A percentile compares a stretch with the other conserved stretches of the same genome.
Conservation (phyloP, 2,113 vertebrate species). For the Vulpes ferrilata region DNA sequence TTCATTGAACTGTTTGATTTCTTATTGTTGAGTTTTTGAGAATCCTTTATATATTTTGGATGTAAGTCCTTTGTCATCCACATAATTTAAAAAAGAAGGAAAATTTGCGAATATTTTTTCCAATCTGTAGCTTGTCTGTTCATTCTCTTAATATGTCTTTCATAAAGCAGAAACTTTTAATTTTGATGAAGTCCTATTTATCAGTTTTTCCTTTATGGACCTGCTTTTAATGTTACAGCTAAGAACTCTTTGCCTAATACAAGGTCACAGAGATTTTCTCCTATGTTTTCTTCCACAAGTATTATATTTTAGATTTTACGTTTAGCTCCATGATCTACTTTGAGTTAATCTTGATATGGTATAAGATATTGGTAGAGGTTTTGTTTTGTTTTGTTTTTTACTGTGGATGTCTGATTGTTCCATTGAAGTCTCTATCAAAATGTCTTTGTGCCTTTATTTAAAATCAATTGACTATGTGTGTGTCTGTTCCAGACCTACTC, state of each 20-base stretch:
- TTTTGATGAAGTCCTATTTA: not conserved
- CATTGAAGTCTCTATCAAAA: not conserved
- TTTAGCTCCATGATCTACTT: not conserved
- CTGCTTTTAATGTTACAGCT: not conserved
- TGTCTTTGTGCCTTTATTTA: not conserved
- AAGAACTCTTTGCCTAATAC: not conserved
- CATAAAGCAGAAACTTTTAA: not conserved
- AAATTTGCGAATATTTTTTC: not conserved
- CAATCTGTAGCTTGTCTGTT: not conserved
- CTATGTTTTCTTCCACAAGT: not conserved
- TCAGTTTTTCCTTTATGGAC: not conserved
- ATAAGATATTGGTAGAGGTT: not conserved
- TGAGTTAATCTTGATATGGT: not conserved
- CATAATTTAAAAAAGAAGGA: not conserved
- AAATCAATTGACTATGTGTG: not conserved
- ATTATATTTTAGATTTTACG: not conserved
- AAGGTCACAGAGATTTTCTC: not conserved
- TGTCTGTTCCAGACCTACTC: not conserved
- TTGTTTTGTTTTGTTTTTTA: not conserved
- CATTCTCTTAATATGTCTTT: not conserved
- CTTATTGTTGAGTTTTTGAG: not conserved
- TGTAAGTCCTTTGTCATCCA: not conserved
- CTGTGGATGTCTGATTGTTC: not conserved
- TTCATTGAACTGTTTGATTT: not conserved
- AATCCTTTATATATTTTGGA: not conserved